Evolutionary conservation across 2,797 vertebrate genomes (phyloP).

Genomic region (Lepilemur septentrionalis): DNA sequence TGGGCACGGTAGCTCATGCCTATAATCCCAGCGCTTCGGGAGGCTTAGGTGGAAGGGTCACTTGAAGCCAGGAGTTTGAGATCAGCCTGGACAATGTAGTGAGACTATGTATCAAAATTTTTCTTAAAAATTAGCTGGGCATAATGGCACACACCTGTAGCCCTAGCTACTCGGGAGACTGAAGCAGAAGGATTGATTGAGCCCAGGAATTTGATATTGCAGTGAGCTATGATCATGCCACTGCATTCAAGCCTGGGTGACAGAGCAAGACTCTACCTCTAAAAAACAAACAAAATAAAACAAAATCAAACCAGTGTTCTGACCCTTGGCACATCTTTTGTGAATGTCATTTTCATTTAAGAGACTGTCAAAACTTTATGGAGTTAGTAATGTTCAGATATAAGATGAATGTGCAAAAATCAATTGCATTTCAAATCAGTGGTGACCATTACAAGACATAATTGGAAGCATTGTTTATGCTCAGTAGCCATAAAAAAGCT

Average conservation of each 20-base stretch:
- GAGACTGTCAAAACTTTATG: neutral
- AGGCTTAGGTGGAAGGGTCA: neutral
- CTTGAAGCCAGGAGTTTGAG: neutral
- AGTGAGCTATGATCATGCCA: neutral
- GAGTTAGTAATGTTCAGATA: neutral
- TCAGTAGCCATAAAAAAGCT: neutral
- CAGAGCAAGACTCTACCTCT: neutral
- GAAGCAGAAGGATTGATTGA: neutral
- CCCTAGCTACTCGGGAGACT: neutral
- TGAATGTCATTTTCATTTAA: neutral
- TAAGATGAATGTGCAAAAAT: neutral
- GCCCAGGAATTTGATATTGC: neutral
- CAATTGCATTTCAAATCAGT: neutral
- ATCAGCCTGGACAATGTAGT: neutral
- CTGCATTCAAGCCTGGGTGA: neutral
- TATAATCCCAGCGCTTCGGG: neutral
- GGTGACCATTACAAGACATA: neutral
- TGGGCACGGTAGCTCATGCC: neutral
- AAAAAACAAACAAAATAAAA: neutral
- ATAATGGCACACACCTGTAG: neutral
- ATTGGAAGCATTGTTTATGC: constrained; percentile 19
- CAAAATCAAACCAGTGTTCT: neutral
- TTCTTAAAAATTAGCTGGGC: neutral
- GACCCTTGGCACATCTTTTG: neutral
- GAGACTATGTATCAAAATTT: neutral